These are phyloP conservation scores for Andrena cerasifolii DNA, from an alignment of 1,140 invertebrate genomes.

Conservation along the genomic window DNA sequence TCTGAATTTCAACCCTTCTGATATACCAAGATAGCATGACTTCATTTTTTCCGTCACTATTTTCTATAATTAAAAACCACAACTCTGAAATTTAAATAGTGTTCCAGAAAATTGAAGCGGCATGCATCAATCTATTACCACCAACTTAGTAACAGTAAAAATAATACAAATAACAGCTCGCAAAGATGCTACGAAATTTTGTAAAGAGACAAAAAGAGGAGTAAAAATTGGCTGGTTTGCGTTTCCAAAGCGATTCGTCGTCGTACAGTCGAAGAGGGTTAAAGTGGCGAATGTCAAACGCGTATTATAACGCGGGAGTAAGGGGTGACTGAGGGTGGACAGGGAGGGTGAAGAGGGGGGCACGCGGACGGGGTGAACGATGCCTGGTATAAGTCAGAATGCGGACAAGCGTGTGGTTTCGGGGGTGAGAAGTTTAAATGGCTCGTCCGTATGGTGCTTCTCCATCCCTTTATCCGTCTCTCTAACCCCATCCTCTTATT, in stretches of 20 bases:
- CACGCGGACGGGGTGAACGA: slow-evolving; percentile 79
- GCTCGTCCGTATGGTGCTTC: slow-evolving; percentile 82
- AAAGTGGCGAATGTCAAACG: slow-evolving; percentile 65
- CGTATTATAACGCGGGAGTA: slow-evolving; percentile 63
- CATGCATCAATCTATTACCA: too few relatives aligned
- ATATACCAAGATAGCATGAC: too few relatives aligned
- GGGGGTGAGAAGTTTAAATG: slow-evolving; percentile 83
- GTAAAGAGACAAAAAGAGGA: not conserved
- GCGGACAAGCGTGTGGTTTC: slow-evolving; percentile 81
- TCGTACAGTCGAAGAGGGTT: slow-evolving; percentile 52
- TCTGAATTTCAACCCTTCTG: too few relatives aligned
- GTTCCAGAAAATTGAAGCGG: too few relatives aligned
- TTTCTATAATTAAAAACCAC: too few relatives aligned
- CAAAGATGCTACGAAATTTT: not conserved
- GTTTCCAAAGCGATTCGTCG: slow-evolving; percentile 37
- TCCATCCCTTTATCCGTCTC: slow-evolving; percentile 68
- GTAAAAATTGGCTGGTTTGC: not conserved
- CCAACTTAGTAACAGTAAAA: not conserved
- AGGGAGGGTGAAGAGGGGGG: slow-evolving; percentile 10
- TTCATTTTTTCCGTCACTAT: too few relatives aligned
- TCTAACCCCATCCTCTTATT: slow-evolving; percentile 44
- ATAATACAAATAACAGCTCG: not conserved
- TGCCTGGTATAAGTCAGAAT: slow-evolving; percentile 82
- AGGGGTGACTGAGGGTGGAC: slow-evolving; percentile 42
- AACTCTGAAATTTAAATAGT: too few relatives aligned